phyloP scores from a whole-genome alignment of 2,888 invertebrate genomes.

The Drosophila pullipes region DNA sequence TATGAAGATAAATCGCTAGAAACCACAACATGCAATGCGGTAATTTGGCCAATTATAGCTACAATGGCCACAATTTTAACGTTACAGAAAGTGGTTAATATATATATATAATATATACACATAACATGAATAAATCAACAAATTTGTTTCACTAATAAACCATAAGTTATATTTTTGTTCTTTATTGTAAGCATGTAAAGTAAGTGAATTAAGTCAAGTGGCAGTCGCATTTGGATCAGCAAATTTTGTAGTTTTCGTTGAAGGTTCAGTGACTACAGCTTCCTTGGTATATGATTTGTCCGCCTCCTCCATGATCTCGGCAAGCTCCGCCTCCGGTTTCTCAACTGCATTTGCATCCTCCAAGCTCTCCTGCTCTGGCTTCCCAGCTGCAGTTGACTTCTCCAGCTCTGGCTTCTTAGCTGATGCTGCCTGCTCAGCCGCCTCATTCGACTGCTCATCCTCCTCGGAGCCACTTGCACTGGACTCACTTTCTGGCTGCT shows the following conservation, averaged over 20 bases:
- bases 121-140: constrained; percentile 59
- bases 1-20: constrained; percentile 25
- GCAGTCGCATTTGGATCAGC: not conserved
- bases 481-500: constrained; percentile 39
- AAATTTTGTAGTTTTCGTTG: not conserved
- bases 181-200: constrained; percentile 1
- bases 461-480: constrained; percentile 53
- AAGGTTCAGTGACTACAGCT: not conserved
- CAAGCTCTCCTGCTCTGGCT: not conserved
- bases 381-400: not conserved
- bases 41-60: constrained; percentile 34
- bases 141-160: constrained; percentile 61
- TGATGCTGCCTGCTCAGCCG: not conserved
- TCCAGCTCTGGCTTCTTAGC: not conserved
- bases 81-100: constrained; percentile 58
- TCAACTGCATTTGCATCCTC: not conserved
- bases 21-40: constrained; percentile 39
- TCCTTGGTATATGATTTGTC: not conserved
- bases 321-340: not conserved
- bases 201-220: constrained; percentile 10
- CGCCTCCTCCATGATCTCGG: not conserved
- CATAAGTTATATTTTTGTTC: constrained; percentile 17
- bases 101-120: constrained; percentile 46
- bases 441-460: not conserved
- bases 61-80: constrained; percentile 42